Conservation (phyloP, 30 jellyfish, hydroid and myxozoan species). For the Turritopsis dohrnii region DNA sequence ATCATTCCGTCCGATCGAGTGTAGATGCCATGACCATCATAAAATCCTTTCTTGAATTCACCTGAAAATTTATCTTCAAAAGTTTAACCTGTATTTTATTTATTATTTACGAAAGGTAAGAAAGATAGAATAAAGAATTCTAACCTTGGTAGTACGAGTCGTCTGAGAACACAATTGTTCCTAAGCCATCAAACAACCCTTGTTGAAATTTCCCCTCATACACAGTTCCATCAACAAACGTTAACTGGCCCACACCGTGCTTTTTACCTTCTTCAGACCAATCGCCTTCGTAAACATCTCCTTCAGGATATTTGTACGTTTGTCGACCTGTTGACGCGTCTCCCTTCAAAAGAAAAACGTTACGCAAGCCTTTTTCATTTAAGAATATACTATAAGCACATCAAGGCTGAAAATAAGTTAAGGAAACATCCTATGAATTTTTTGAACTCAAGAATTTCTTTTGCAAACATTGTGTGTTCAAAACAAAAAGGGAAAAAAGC, state of each 20-base stretch:
- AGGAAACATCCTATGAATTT: too few relatives aligned
- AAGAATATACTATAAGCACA: too few relatives aligned
- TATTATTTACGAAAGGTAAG: too few relatives aligned
- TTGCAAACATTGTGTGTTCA: too few relatives aligned
- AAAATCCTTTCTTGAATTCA: conserved; percentile 81
- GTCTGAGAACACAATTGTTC: conserved; percentile 69
- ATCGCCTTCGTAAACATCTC: conserved; percentile 92
- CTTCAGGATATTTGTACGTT: conserved; percentile 45
- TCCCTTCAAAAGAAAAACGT: neutral
- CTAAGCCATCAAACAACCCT: conserved; percentile 86
- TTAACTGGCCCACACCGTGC: conserved; percentile 79
- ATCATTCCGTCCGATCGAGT: conserved; percentile 78
- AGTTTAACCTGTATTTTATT: too few relatives aligned
- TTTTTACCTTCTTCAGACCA: conserved; percentile 97
- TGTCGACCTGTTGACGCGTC: conserved; percentile 5
- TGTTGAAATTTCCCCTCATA: conserved; percentile 81
- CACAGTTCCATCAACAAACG: conserved; percentile 72
- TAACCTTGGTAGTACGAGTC: conserved; percentile 73
- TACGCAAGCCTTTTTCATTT: too few relatives aligned
- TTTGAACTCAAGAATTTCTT: too few relatives aligned
- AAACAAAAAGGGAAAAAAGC: too few relatives aligned
- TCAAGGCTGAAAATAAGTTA: too few relatives aligned
- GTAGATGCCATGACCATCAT: conserved; percentile 83
- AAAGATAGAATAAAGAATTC: neutral
- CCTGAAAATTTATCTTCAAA: too few relatives aligned